These are phyloP conservation scores for Gordius sp. DNA, from an alignment of 2,888 invertebrate genomes.

Conservation along the genomic window DNA sequence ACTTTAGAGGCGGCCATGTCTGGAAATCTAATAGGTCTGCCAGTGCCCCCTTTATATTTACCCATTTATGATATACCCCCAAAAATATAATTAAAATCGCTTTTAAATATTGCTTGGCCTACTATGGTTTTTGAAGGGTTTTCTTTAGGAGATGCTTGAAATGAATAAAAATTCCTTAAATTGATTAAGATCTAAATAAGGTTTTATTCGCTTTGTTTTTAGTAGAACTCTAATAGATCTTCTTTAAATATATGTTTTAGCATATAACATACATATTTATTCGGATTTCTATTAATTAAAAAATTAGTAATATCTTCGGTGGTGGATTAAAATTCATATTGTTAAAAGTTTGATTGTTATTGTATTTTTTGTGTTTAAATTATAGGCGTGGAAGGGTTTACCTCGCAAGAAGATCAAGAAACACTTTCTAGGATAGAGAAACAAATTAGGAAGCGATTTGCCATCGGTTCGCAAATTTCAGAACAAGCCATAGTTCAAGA, in stretches of 20 bases:
- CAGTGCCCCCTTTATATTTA: too few relatives aligned
- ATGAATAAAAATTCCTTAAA: too few relatives aligned
- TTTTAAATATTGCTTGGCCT: too few relatives aligned
- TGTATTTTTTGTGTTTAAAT: background rate
- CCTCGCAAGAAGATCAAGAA: conserved; percentile 73
- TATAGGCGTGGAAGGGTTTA: conserved; percentile 82
- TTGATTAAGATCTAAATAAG: background rate
- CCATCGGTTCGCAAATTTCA: conserved; percentile 80
- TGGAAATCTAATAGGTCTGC: conserved; percentile 61
- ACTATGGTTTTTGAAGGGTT: too few relatives aligned
- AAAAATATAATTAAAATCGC: too few relatives aligned
- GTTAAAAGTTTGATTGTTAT: background rate
- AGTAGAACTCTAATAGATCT: background rate
- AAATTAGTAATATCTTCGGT: conserved; percentile 11
- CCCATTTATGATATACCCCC: conserved; percentile 13
- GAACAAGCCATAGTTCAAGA: conserved; percentile 75
- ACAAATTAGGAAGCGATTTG: conserved; percentile 69
- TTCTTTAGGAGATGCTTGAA: too few relatives aligned
- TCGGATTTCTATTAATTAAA: background rate
- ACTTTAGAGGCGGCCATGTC: conserved; percentile 80
- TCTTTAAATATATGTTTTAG: background rate
- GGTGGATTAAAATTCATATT: background rate
- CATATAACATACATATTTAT: background rate
- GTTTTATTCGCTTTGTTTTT: background rate
- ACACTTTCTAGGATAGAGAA: conserved; percentile 61